phyloP scores from a whole-genome alignment of 2,797 vertebrate species.

The Mionectes olivaceus region DNA sequence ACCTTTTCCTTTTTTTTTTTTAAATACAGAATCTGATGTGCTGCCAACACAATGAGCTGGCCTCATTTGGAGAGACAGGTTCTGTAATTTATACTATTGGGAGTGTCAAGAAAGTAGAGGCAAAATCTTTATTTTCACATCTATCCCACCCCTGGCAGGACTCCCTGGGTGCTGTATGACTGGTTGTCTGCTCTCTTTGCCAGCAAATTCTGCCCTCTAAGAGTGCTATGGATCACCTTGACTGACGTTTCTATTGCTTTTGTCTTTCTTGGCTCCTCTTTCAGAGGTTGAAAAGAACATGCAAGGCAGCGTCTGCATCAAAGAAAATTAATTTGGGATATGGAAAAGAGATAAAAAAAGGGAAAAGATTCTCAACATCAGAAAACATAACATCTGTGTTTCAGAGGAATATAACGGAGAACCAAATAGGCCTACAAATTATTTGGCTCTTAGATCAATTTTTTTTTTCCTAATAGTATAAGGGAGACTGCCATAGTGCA shows the following conservation, averaged over 20 bases:
- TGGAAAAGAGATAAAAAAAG: constrained; percentile 13
- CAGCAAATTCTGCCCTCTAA: constrained; percentile 22
- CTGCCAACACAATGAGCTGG: not conserved
- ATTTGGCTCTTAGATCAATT: not conserved
- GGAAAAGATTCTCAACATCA: not conserved
- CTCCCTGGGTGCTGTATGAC: not conserved
- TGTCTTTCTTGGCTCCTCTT: constrained; percentile 49
- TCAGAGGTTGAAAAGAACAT: constrained; percentile 47
- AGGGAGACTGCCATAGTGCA: not conserved
- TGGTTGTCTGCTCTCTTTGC: not conserved
- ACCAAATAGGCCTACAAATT: not conserved
- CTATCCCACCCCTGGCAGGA: not conserved
- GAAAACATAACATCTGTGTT: not conserved
- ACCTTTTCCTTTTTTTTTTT: not conserved
- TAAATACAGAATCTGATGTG: not conserved
- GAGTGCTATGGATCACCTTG: constrained; percentile 63
- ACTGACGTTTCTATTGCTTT: constrained; percentile 48
- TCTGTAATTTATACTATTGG: not conserved
- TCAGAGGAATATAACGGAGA: not conserved
- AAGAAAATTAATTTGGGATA: constrained; percentile 63
- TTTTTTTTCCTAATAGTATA: not conserved
- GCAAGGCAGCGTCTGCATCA: constrained; percentile 40
- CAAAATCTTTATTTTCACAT: not conserved
- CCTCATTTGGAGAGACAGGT: not conserved
- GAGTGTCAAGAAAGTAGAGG: not conserved